phyloP scores from a whole-genome alignment of 2,888 invertebrate genomes.

The Argyra leucocephala region DNA sequence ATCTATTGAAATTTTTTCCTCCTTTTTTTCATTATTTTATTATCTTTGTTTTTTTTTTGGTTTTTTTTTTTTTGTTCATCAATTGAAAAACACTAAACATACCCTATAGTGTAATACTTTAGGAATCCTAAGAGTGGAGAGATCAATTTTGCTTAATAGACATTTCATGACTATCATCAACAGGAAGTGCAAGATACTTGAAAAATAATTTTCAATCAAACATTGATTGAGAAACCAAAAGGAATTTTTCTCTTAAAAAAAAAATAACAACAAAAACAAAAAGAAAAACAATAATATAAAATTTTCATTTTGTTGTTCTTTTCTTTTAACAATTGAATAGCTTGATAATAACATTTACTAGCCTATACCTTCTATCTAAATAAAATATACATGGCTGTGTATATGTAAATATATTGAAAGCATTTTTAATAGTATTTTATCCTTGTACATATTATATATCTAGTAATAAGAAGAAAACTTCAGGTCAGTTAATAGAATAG shows the following conservation, averaged over 20 bases:
- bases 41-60: no score
- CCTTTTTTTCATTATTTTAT: no score
- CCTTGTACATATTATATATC: no score
- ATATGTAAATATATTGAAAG: no score
- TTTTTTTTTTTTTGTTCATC: no score
- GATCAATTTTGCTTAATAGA: conserved; percentile 6
- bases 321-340: background rate
- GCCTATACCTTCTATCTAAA: no score
- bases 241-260: background rate
- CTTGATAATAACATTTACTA: background rate
- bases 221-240: background rate
- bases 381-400: no score
- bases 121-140: background rate
- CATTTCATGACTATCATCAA: conserved; percentile 6
- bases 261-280: background rate
- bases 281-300: no score
- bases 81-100: no score
- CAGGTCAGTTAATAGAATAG: background rate
- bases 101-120: no score
- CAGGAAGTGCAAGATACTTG: conserved; percentile 1
- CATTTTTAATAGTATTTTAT: no score
- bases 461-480: background rate
- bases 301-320: background rate
- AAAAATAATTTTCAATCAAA: background rate
- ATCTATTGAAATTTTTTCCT: no score